Percentiles rank a stretch among this genome's conserved stretches.
phyloP scores from a whole-genome alignment of 2,888 invertebrate species.

The Lasius fuliginosus region DNA sequence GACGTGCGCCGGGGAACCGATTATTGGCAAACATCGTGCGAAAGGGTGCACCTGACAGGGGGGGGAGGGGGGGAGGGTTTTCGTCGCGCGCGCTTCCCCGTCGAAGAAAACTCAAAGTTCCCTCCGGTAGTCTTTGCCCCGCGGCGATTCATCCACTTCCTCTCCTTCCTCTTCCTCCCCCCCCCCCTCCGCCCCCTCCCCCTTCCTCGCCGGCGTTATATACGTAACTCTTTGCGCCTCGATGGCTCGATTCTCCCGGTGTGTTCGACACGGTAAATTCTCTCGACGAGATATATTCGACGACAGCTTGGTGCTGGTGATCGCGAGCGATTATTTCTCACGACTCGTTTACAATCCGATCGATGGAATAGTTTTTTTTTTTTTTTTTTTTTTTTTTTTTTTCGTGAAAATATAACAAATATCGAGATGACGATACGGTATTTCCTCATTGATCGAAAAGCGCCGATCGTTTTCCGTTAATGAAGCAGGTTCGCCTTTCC shows the following conservation, averaged over 20 bases:
- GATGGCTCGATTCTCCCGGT: slow-evolving; percentile 37
- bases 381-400: not conserved
- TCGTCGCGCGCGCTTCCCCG: slow-evolving; percentile 62
- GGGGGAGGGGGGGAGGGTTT: slow-evolving; percentile 72
- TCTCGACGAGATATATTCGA: slow-evolving; percentile 12
- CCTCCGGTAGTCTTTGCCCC: slow-evolving; percentile 47
- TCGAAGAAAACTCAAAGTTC: slow-evolving; percentile 62
- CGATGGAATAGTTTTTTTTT: not conserved
- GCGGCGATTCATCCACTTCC: slow-evolving; percentile 40
- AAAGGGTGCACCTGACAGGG: slow-evolving; percentile 82
- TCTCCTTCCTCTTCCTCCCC: not conserved
- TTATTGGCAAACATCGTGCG: slow-evolving; percentile 83
- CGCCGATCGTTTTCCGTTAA: not conserved
- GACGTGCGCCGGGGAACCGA: slow-evolving; percentile 76
- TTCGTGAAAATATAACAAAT: not conserved
- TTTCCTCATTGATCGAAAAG: not conserved
- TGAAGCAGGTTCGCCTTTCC: not conserved
- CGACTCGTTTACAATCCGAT: slow-evolving; percentile 3
- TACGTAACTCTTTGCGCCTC: slow-evolving; percentile 55
- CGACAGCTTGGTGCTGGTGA: slow-evolving; percentile 3
- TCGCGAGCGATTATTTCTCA: slow-evolving; percentile 33
- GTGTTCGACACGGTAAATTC: slow-evolving; percentile 37
- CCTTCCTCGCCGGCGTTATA: slow-evolving; percentile 23
- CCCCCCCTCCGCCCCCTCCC: not conserved
- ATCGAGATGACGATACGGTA: not conserved